Percentiles rank a stretch among this genome's conserved stretches.
Evolutionary conservation across 92 coral and sea anemone genomes (phyloP).

Genomic region (Umimayanthus chanpuru): DNA sequence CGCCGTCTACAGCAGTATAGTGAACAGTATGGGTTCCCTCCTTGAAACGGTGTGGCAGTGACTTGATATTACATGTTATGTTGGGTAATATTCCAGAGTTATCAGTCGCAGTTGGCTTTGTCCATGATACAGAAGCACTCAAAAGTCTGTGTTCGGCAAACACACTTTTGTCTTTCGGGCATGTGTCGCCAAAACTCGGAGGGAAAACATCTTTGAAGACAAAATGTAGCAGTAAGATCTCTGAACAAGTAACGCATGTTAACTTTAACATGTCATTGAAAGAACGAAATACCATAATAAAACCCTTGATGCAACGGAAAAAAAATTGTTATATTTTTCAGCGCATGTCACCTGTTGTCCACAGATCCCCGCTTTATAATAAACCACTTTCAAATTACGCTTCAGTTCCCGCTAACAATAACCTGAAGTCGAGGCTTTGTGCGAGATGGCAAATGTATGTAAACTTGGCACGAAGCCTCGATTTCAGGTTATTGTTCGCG

Average conservation of each 20-base stretch:
- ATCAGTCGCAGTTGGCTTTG: conserved; percentile 2
- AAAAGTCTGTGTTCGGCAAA: neutral
- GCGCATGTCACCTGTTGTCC: no score
- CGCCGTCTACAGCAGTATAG: neutral
- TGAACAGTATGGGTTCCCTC: conserved; percentile 9
- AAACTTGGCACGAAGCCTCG: no score
- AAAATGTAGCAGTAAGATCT: neutral
- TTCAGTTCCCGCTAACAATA: no score
- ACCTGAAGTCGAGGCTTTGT: no score
- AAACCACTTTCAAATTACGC: no score
- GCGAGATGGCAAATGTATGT: no score
- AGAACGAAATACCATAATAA: neutral
- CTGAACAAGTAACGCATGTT: neutral
- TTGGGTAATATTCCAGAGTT: conserved; percentile 13
- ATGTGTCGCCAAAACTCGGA: conserved; percentile 3
- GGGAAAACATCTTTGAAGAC: neutral
- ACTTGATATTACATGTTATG: neutral
- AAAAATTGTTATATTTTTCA: no score
- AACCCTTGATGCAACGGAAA: no score
- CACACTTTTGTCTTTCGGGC: neutral
- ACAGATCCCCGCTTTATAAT: no score
- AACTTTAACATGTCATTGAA: neutral
- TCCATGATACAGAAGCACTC: conserved; percentile 7
- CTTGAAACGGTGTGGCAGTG: conserved; percentile 3
- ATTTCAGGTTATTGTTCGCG: no score